Evolutionary conservation across 2,888 invertebrate genomes (phyloP).

Genomic region (Plusia festucae): DNA sequence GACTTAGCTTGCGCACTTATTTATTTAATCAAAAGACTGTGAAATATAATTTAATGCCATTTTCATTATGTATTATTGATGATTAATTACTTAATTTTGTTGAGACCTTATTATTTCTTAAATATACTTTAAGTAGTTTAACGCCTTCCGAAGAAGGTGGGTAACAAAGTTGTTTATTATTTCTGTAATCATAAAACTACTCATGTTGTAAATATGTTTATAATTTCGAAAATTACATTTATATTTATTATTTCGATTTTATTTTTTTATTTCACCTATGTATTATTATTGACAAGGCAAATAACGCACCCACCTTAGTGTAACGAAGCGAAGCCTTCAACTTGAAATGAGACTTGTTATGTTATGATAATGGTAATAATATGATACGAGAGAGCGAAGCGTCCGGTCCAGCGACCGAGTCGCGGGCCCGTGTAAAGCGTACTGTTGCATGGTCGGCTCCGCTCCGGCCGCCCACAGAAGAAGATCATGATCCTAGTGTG

Average conservation of each 20-base stretch:
- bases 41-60: conserved; percentile 83
- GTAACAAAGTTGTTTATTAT: conserved; percentile 74
- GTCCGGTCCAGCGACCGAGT: conserved; percentile 53
- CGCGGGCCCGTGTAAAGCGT: conserved; percentile 79
- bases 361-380: conserved; percentile 49
- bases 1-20: conserved; percentile 70
- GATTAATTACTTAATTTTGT: conserved; percentile 69
- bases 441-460: conserved; percentile 83
- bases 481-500: conserved; percentile 97
- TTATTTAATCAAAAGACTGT: conserved; percentile 83
- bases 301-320: conserved; percentile 81
- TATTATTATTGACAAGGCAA: conserved; percentile 72
- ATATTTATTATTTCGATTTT: conserved; percentile 85
- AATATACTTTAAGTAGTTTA: conserved; percentile 60
- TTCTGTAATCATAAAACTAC: conserved; percentile 74
- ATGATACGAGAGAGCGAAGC: conserved; percentile 62
- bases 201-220: conserved; percentile 87
- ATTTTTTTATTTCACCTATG: conserved; percentile 71
- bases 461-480: conserved; percentile 91
- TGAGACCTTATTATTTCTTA: conserved; percentile 67
- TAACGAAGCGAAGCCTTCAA: conserved; percentile 42
- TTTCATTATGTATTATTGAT: conserved; percentile 75
- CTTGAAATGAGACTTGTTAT: conserved; percentile 33
- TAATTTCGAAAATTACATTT: conserved; percentile 84
- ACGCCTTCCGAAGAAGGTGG: conserved; percentile 59